These are phyloP conservation scores for Lysandra coridon DNA, from an alignment of 2,888 invertebrate species.

Conservation along the genomic window DNA sequence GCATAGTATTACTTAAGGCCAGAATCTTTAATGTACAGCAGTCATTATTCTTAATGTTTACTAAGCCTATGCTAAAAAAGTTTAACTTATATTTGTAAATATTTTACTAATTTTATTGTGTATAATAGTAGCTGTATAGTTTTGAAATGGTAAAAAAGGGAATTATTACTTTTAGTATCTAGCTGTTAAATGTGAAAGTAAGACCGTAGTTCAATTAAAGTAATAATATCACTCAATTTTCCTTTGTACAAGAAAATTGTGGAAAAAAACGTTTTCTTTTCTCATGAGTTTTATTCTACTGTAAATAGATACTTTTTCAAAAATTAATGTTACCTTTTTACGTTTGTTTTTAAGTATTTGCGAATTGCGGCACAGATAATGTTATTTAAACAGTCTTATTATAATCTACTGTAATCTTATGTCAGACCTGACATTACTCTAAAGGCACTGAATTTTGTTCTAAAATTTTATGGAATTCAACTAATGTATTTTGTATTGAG, in stretches of 20 bases:
- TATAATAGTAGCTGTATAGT: not conserved
- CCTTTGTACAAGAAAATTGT: not conserved
- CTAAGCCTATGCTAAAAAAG: not conserved
- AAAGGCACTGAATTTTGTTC: not conserved
- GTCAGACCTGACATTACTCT: not conserved
- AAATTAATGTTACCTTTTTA: no score
- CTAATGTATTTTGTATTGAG: not conserved
- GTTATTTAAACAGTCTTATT: no score
- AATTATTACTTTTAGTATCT: not conserved
- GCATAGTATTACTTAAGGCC: slow-evolving; percentile 27
- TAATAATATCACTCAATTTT: not conserved
- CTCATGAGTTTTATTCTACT: not conserved
- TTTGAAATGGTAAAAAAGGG: not conserved
- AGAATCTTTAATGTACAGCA: slow-evolving; percentile 24
- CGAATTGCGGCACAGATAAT: no score
- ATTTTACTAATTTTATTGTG: not conserved
- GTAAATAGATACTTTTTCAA: no score
- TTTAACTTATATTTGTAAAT: slow-evolving; percentile 4
- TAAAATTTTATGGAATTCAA: not conserved
- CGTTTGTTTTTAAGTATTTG: no score
- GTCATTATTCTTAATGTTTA: slow-evolving; percentile 22
- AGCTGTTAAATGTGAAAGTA: not conserved
- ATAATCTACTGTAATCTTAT: not conserved
- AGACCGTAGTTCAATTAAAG: not conserved
- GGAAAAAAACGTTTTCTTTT: not conserved